Conservation (phyloP, 2,113 vertebrate species). For the Laterallus jamaicensis region DNA sequence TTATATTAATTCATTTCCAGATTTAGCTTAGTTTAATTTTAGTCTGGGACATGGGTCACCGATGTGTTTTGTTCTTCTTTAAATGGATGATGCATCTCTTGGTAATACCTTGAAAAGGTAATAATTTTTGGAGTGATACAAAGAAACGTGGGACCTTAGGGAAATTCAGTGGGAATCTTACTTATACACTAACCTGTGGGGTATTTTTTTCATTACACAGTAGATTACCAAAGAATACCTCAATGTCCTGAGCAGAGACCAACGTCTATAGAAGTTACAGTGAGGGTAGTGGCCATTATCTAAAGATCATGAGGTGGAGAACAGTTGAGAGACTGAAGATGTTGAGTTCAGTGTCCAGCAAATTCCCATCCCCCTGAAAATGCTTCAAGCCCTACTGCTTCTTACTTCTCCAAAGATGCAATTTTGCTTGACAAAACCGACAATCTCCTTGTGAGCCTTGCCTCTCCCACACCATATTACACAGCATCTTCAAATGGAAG, state of each 20-base stretch:
- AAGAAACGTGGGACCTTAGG: neutral
- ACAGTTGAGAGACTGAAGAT: neutral
- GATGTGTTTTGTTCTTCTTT: neutral
- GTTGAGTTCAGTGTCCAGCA: neutral
- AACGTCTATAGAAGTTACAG: neutral
- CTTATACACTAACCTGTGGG: neutral
- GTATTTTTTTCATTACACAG: too few relatives aligned
- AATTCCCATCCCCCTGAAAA: neutral
- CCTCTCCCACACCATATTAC: neutral
- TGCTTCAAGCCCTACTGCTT: neutral
- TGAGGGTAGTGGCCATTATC: neutral
- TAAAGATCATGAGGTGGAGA: neutral
- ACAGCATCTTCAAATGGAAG: neutral
- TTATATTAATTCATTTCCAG: neutral
- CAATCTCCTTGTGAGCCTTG: neutral
- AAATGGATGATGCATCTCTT: neutral
- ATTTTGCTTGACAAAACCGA: neutral
- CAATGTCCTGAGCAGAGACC: neutral
- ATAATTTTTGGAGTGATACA: neutral
- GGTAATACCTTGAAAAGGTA: neutral
- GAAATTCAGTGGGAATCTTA: neutral
- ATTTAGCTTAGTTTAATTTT: conserved; percentile 14
- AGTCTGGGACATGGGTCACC: neutral
- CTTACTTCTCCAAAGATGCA: neutral
- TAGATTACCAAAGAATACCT: neutral